Evolutionary conservation across 2,888 invertebrate species (phyloP), one percentile per base, ranked within the genome.

Genomic region (Sipunculus nudus): DNA sequence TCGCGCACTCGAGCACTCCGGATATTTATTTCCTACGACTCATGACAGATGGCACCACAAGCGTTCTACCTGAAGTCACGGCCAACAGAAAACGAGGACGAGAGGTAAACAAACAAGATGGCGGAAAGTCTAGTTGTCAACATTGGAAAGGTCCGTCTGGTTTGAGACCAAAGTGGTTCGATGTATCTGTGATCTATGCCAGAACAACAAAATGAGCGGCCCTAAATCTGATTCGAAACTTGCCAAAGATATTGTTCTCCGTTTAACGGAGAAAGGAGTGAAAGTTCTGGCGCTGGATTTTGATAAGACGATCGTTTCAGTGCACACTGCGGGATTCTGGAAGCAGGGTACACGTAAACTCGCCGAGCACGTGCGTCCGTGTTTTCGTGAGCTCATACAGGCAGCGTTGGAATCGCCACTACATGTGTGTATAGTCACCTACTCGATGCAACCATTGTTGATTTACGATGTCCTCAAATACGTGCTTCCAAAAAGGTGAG

Each of bases 241-340:
- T n/a, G 65, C 63, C 8, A 49, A 57, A 47, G 52, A 38, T 32
- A 57, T 78, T 23, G 72, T 78, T 25, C 50, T 57, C n/a, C 58
- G 70, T 3, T 59, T 80, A 8, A 63, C 65, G 4, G 65, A 69
- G 45, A 75, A 75, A 57, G 76, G 77, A 28, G 71, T 79, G 35
- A 74, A 75, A 41, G 68, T 80, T 28, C 59, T 80, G 31, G 80
- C 80, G 0, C 58, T 79, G 1, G 80, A 80, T 64, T 80, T 80
- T 63, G 80, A 80, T 63, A 72, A 75, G 57, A 79, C 80, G 8
- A 67, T 79, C 32, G 74, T 80, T 39, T 73, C 72, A 8, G 73
- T 79, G 38, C 80, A 80, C 56, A 76, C 80, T 10, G 75, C 75
- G 21, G 80, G 80, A 1, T 63, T 67, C 29, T 80, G 79, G 80